Conservation (phyloP, 2,113 vertebrate genomes). For the Prinia subflava region DNA sequence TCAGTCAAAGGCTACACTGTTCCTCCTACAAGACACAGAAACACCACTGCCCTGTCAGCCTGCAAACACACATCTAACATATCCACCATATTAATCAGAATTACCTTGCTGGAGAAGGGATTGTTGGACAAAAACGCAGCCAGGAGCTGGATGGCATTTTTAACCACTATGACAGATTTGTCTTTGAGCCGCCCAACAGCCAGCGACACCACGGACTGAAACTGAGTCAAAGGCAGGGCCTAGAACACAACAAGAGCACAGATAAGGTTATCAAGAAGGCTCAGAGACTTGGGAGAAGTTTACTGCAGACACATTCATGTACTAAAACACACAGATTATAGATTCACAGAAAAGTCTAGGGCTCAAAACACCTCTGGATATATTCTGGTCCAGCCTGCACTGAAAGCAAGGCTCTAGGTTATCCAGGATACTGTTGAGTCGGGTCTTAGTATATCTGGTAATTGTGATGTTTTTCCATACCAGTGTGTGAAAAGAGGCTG, state of each 20-base stretch:
- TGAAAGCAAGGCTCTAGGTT: background rate
- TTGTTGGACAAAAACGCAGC: slow-evolving; percentile 93
- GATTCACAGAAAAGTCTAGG: background rate
- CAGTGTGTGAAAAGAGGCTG: background rate
- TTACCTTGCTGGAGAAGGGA: slow-evolving; percentile 96
- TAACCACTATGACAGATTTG: slow-evolving; percentile 88
- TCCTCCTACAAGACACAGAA: background rate
- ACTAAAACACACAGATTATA: background rate
- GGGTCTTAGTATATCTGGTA: background rate
- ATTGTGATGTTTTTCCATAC: background rate
- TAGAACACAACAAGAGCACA: slow-evolving; percentile 23
- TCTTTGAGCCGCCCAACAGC: slow-evolving; percentile 90
- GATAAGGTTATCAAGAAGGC: background rate
- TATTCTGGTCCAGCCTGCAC: background rate
- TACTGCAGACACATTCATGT: background rate
- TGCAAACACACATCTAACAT: background rate
- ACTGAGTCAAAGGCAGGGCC: slow-evolving; percentile 87
- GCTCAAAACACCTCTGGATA: background rate
- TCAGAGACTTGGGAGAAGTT: background rate
- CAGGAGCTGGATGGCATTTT: slow-evolving; percentile 93
- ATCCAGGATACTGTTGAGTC: background rate
- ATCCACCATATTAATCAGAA: accelerated
- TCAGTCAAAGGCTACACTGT: background rate
- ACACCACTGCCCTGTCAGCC: background rate
- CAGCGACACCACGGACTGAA: slow-evolving; percentile 85